Percentiles rank a stretch among this genome's conserved stretches.
phyloP scores from a whole-genome alignment of 2,888 invertebrate species.

The Brassicogethes aeneus region DNA sequence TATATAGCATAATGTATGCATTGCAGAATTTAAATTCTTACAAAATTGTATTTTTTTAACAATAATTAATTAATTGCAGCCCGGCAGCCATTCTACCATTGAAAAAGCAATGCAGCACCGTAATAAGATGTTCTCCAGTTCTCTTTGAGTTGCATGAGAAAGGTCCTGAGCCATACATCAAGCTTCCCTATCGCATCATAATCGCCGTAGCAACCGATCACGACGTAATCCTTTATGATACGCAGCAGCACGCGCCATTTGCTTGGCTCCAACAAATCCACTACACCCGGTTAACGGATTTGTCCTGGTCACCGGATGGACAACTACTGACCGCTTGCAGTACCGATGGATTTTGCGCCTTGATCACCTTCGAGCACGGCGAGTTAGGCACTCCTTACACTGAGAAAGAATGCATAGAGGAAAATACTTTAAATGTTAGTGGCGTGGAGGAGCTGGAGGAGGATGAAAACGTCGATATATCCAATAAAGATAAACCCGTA shows the following conservation, averaged over 20 bases:
- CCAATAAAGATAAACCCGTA: conserved; percentile 13
- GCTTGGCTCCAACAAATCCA: conserved; percentile 77
- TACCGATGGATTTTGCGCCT: conserved; percentile 83
- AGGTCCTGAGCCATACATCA: conserved; percentile 47
- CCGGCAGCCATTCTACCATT: conserved; percentile 74
- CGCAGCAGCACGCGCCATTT: conserved; percentile 73
- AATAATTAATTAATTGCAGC: no score
- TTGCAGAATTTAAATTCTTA: no score
- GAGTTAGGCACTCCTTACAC: conserved; percentile 60
- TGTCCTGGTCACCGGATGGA: conserved; percentile 83
- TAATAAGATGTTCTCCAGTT: conserved; percentile 72
- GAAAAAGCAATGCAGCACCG: conserved; percentile 72
- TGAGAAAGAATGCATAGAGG: conserved; percentile 36
- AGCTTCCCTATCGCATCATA: conserved; percentile 70
- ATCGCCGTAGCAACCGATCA: conserved; percentile 88
- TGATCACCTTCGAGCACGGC: conserved; percentile 63
- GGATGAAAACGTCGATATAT: conserved; percentile 21
- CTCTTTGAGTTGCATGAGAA: conserved; percentile 53
- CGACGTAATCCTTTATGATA: conserved; percentile 79
- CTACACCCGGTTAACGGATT: conserved; percentile 79
- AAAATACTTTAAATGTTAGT: conserved; percentile 24
- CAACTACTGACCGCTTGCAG: conserved; percentile 68
- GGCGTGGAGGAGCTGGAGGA: conserved; percentile 26
- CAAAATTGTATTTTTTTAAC: no score
- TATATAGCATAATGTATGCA: no score